phyloP scores from a whole-genome alignment of 2,888 invertebrate species.

The Polia nebulosa region DNA sequence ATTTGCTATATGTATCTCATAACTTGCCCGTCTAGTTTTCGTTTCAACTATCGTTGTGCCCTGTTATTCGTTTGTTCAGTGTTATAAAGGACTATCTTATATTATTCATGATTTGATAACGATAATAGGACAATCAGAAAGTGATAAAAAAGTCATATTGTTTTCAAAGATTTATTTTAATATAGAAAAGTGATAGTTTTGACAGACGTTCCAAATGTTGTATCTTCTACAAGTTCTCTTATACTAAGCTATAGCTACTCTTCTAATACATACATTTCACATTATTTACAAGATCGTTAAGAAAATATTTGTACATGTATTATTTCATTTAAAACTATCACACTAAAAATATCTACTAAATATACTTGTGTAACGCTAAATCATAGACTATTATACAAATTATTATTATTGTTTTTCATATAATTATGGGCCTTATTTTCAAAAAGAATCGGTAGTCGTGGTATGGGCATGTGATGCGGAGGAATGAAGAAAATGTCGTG shows the following conservation, averaged over 20 bases:
- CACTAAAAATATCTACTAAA: background rate
- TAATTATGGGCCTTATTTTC: too few species aligned
- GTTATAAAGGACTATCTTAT: background rate
- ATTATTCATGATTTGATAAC: background rate
- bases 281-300: slow-evolving; percentile 43
- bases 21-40: too few species aligned
- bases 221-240: slow-evolving; percentile 28
- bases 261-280: slow-evolving; percentile 36
- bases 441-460: too few species aligned
- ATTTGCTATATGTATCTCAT: too few species aligned
- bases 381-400: background rate
- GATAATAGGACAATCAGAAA: background rate
- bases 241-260: slow-evolving; percentile 5
- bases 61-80: background rate
- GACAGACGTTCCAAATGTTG: slow-evolving; percentile 24
- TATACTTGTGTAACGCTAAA: background rate
- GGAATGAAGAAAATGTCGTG: too few species aligned
- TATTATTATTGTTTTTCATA: too few species aligned
- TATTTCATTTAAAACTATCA: slow-evolving; percentile 5
- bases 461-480: too few species aligned
- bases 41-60: too few species aligned
- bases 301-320: slow-evolving; percentile 45
- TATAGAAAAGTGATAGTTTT: slow-evolving; percentile 54
- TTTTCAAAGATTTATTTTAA: slow-evolving; percentile 41
- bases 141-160: background rate